Base-by-base conservation (phyloP, 2,888 invertebrate genomes). In the Dicycla oo region DNA sequence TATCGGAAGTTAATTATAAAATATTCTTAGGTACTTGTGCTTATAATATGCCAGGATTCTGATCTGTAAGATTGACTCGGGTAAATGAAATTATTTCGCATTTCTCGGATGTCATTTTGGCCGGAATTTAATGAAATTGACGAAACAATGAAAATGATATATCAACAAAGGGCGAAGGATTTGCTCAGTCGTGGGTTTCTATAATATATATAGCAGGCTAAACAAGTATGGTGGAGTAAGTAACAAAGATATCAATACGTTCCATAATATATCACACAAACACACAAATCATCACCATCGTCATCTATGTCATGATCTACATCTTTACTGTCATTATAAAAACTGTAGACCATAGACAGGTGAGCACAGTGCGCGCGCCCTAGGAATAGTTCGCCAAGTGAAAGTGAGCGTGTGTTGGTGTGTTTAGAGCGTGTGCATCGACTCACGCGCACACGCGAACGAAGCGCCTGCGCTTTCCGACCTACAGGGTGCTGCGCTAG, bases 321-420 rank as follows among this genome's bases (percentile, higher is more conserved):
- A 62, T n/a, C n/a, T 53, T 23, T 23, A 62, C 54, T 63, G 63
- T 53, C 23, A 51, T 34, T 43, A n/a, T 23, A 64, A 65, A 45
- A 57, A 57, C 6, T 69, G 18, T 43, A n/a, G 18, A 34, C 51
- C 23, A 67, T 80, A 79, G 78, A 70, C 45, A 6, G 57, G 40
- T 18, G n/a, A 0, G 1, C 66, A 77, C 26, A n/a, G 85, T 93
- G 90, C 53, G 85, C 86, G 62, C 82, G 68, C 75, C 92, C 86
- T 92, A 91, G 83, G 93, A 93, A 95, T 95, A 94, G 95, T 94
- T 94, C 85, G 92, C 93, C 90, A 87, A 95, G 95, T 95, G 95
- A 95, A 95, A 95, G 95, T 95, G 90, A 91, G 91, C 83, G 88
- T 91, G 94, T 90, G 91, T 88, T 88, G 74, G 94, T 92, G 93